Evolutionary conservation across 1,140 invertebrate genomes (phyloP).

Genomic region (Papilio aristodemus): DNA sequence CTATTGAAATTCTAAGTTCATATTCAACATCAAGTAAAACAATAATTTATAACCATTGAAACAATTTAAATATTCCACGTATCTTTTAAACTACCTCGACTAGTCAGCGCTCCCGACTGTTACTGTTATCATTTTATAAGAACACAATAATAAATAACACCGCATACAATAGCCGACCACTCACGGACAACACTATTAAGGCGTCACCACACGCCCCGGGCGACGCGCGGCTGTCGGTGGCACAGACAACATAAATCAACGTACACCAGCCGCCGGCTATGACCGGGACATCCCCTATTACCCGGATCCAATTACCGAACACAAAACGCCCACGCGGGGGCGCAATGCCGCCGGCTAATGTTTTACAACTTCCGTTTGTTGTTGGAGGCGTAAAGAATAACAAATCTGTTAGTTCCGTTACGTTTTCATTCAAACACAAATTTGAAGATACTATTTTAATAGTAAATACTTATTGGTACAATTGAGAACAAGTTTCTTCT

Average conservation of each 20-base stretch:
- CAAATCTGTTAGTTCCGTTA: not conserved
- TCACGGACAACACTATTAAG: conserved; percentile 8
- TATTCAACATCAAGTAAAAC: too few relatives aligned
- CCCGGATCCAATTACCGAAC: conserved; percentile 59
- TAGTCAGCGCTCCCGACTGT: not conserved
- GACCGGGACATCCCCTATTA: conserved; percentile 38
- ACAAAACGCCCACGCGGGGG: conserved; percentile 52
- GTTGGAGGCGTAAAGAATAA: conserved; percentile 45
- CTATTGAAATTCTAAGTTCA: too few relatives aligned
- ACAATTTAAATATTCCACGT: too few relatives aligned
- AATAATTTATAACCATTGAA: too few relatives aligned
- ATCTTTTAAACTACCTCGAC: not conserved
- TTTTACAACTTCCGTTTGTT: conserved; percentile 47
- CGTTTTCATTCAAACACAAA: not conserved
- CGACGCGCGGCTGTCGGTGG: conserved; percentile 42
- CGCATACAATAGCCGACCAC: not conserved
- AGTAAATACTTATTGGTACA: too few relatives aligned
- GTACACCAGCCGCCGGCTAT: conserved; percentile 52
- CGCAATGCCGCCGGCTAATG: conserved; percentile 44
- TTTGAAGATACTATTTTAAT: too few relatives aligned
- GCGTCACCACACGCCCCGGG: conserved; percentile 35
- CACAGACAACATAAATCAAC: conserved; percentile 61
- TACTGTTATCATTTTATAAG: not conserved
- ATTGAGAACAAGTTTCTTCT: too few relatives aligned
- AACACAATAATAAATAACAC: conserved; percentile 16